Evolutionary conservation across 2,797 vertebrate species (phyloP).

Genomic region (Poecilia velifera): DNA sequence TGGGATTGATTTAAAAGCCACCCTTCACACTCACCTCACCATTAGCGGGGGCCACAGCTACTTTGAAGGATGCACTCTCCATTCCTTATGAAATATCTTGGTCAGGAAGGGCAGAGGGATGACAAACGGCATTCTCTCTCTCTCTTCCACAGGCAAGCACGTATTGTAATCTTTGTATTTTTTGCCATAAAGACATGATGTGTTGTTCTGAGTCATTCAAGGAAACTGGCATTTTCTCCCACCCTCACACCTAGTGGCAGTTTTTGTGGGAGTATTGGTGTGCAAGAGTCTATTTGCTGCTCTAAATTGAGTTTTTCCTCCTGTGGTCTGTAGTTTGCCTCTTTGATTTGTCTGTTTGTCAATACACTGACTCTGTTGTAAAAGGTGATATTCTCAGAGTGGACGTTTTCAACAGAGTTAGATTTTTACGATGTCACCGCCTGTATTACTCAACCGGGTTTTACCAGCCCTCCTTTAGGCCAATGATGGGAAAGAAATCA

Average conservation of each 20-base stretch:
- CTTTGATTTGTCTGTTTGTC: conserved; percentile 57
- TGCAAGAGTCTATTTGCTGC: neutral
- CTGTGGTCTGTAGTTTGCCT: conserved; percentile 34
- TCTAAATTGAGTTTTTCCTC: conserved; percentile 27
- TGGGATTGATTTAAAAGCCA: conserved; percentile 67
- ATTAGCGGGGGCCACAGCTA: conserved; percentile 50
- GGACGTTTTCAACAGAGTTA: conserved; percentile 53
- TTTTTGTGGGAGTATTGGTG: neutral
- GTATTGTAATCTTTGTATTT: neutral
- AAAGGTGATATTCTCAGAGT: conserved; percentile 47
- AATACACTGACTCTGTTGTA: conserved; percentile 34
- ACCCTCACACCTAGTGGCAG: neutral
- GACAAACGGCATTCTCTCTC: neutral
- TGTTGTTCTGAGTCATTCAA: neutral
- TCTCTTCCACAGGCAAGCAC: too few relatives aligned
- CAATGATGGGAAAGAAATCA: conserved; percentile 18
- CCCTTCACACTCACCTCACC: conserved; percentile 41
- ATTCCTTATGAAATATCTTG: conserved; percentile 40
- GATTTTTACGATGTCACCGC: conserved; percentile 50
- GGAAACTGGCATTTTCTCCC: neutral
- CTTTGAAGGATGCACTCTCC: conserved; percentile 48
- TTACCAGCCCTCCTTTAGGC: conserved; percentile 32
- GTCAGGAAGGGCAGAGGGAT: conserved; percentile 18
- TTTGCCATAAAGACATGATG: neutral
- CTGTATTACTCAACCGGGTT: conserved; percentile 37